Evolutionary conservation across 1,140 invertebrate species (phyloP), one percentile per base, ranked within the genome.

Genomic region (Lerema accius): DNA sequence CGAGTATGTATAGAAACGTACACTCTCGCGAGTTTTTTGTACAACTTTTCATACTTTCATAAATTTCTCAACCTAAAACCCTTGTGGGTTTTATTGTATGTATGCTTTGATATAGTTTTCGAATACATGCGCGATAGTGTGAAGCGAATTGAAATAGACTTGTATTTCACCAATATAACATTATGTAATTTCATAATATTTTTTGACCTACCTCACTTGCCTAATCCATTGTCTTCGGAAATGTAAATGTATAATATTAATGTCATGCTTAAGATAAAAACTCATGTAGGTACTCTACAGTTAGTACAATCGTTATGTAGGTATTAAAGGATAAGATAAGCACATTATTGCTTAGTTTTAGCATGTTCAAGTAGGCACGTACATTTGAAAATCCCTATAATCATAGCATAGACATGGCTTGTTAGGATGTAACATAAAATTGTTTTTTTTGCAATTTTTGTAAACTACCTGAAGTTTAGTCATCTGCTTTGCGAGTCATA

Each of bases 401-500:
- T 16, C 7, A 17, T 16, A 3, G 16, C 40, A 15, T 0, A 17
- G 13, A 43, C 14, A 16, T 45, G 15, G 7, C 6, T 46, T 19
- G 43, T 35, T 53, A 39, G 5, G 15, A n/a, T n/a, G n/a, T n/a
- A n/a, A n/a, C n/a, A n/a, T 40, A 50, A 53, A 32, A 49, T 0
- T 5, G 11, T 10, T 19, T 17, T 23, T 53, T 53, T 39, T 39
- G 49, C 49, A 53, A 53, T 7, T 11, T 23, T 16, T n/a, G 23
- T n/a, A 51, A 19, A 1, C 19, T 53, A 53, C 49, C 49, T 40
- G 49, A 23, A 17, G 49, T 13, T 53, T 40, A 53, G 35, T 53
- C 49, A 53, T 53, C 28, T 37, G 28, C 10, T 17, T n/a, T n/a
- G n/a, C n/a, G n/a, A 35, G 7, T 23, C 35, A 40, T 51, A 51